phyloP scores from a whole-genome alignment of 2,113 vertebrate genomes.

The Cygnus atratus region DNA sequence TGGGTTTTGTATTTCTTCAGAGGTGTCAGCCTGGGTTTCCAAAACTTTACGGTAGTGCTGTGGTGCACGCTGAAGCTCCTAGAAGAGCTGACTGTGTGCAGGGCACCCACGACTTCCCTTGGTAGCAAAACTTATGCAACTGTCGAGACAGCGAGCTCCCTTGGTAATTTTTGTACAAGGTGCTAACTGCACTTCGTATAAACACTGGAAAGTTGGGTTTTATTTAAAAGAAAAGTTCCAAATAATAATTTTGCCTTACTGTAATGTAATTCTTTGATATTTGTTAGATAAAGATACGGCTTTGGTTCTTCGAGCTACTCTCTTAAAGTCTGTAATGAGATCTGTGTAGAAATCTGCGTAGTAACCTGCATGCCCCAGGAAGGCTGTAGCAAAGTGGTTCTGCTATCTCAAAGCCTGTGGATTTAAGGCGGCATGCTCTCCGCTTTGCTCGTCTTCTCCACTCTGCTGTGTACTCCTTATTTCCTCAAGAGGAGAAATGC shows the following conservation, averaged over 20 bases:
- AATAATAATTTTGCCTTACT: fast-evolving
- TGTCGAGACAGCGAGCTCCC: neutral
- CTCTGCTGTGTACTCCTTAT: neutral
- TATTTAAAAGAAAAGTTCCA: neutral
- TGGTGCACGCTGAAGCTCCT: neutral
- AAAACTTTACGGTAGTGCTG: neutral
- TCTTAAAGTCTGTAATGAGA: neutral
- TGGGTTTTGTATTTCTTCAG: neutral
- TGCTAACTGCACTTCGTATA: neutral
- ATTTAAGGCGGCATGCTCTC: too few species aligned
- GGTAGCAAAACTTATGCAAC: fast-evolving
- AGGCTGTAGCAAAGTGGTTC: neutral
- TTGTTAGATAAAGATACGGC: neutral
- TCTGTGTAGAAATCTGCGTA: neutral
- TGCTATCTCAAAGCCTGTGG: neutral
- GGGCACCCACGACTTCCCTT: fast-evolving
- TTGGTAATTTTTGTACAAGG: fast-evolving
- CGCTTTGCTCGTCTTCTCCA: neutral
- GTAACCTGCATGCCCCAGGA: neutral
- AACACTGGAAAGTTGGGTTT: too few species aligned
- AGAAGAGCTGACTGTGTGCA: neutral
- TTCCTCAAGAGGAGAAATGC: neutral
- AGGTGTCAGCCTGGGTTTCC: neutral
- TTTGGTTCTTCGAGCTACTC: neutral
- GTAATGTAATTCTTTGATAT: neutral